These are phyloP conservation scores for Drosophila insularis DNA, from an alignment of 1,140 invertebrate genomes.

Conservation along the genomic window DNA sequence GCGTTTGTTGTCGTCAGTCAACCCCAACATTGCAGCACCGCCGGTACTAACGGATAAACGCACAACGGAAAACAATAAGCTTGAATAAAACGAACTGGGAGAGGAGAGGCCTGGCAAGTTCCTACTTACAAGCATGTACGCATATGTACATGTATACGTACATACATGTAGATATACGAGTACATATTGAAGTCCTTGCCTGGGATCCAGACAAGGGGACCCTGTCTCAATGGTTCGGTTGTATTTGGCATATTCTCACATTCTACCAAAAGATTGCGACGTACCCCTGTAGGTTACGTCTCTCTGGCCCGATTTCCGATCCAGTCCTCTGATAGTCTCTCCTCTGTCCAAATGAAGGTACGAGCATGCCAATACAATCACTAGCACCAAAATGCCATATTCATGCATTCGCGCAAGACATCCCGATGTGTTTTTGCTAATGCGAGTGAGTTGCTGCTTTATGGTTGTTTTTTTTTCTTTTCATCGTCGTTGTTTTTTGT, in stretches of 20 bases:
- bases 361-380: slow-evolving; percentile 7
- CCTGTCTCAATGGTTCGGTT: slow-evolving; percentile 1
- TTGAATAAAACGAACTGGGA: slow-evolving; percentile 55
- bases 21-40: slow-evolving; percentile 50
- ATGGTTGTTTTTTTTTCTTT: slow-evolving; percentile 17
- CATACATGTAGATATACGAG: neutral
- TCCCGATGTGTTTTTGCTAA: slow-evolving; percentile 68
- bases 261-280: slow-evolving; percentile 55
- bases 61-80: slow-evolving; percentile 64
- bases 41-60: slow-evolving; percentile 27
- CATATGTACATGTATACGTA: slow-evolving; percentile 5
- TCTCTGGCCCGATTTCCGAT: neutral
- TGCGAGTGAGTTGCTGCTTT: slow-evolving; percentile 72
- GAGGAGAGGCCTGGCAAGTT: slow-evolving; percentile 26
- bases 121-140: slow-evolving; percentile 50
- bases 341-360: neutral
- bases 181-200: neutral
- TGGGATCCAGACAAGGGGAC: neutral
- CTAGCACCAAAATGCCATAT: slow-evolving; percentile 1
- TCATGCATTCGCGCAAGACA: slow-evolving; percentile 24
- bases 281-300: slow-evolving; percentile 12
- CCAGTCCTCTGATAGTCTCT: neutral
- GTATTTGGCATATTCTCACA: slow-evolving; percentile 79
- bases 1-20: slow-evolving; percentile 16
- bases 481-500: neutral